Evolutionary conservation across 2,888 invertebrate species (phyloP).

Genomic region (Phytoseiulus persimilis): DNA sequence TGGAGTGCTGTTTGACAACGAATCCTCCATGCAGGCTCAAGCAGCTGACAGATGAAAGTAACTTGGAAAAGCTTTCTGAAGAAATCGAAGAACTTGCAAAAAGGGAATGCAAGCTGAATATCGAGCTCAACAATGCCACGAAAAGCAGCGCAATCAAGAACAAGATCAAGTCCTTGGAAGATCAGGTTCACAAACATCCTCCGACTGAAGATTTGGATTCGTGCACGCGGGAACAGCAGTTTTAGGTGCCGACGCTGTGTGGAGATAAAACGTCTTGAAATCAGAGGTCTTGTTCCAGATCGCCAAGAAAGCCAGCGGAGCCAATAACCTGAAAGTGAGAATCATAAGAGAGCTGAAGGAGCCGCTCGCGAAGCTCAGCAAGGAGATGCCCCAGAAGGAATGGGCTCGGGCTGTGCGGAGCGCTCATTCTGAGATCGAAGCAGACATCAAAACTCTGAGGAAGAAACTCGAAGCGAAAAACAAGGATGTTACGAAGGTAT

Average conservation of each 20-base stretch:
- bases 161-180: slow-evolving; percentile 13
- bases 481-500: slow-evolving; percentile 20
- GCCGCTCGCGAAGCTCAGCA: neutral
- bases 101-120: neutral
- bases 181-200: neutral
- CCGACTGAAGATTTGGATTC: no score
- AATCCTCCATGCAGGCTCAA: slow-evolving; percentile 41
- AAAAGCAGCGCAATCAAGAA: slow-evolving; percentile 11
- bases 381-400: neutral
- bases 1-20: slow-evolving; percentile 42
- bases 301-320: slow-evolving; percentile 15
- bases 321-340: slow-evolving; percentile 8
- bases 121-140: slow-evolving; percentile 22
- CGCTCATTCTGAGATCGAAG: slow-evolving; percentile 11
- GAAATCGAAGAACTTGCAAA: slow-evolving; percentile 42
- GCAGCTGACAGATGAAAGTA: slow-evolving; percentile 44
- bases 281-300: neutral
- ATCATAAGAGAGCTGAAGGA: slow-evolving; percentile 9
- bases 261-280: neutral
- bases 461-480: slow-evolving; percentile 6
- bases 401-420: neutral
- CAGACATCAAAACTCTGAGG: neutral
- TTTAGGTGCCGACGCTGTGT: no score
- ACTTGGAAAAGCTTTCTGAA: slow-evolving; percentile 39
- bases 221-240: no score